These are phyloP conservation scores for Cyprinella venusta DNA, from an alignment of 2,797 vertebrate genomes.

Conservation along the genomic window DNA sequence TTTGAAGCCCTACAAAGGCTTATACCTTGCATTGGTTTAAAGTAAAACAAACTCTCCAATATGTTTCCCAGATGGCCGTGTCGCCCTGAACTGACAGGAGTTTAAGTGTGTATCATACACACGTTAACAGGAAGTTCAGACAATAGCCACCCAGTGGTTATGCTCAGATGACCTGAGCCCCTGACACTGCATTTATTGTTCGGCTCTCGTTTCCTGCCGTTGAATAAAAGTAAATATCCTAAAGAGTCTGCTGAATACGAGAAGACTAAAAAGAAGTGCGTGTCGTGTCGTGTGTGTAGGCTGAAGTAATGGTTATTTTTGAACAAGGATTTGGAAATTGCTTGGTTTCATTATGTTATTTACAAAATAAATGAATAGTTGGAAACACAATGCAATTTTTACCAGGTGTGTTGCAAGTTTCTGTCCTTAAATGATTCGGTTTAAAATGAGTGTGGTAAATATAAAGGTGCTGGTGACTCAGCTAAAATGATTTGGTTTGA, in stretches of 20 bases:
- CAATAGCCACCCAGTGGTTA: slow-evolving; percentile 52
- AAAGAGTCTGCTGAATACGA: not conserved
- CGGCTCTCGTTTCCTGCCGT: slow-evolving; percentile 48
- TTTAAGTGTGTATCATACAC: slow-evolving; percentile 29
- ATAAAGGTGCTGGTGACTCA: slow-evolving; percentile 32
- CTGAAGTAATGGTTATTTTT: slow-evolving; percentile 5
- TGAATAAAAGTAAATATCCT: slow-evolving; percentile 44
- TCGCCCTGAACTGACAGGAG: slow-evolving; percentile 46
- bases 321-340: not conserved
- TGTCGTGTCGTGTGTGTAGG: not conserved
- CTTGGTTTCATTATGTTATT: slow-evolving; percentile 10
- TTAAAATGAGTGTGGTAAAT: slow-evolving; percentile 41
- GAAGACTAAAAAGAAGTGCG: not conserved
- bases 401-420: slow-evolving; percentile 19
- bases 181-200: slow-evolving; percentile 44
- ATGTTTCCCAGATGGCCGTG: slow-evolving; percentile 22
- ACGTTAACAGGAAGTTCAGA: slow-evolving; percentile 54
- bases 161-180: slow-evolving; percentile 35
- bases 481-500: slow-evolving; percentile 49
- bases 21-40: not conserved
- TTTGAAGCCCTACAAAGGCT: not conserved
- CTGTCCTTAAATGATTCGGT: slow-evolving; percentile 3
- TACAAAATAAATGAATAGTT: slow-evolving; percentile 7
- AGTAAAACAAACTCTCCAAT: slow-evolving; percentile 20
- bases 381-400: slow-evolving; percentile 42